Evolutionary conservation across 1,140 invertebrate species (phyloP).

Genomic region (Dreissena polymorpha): DNA sequence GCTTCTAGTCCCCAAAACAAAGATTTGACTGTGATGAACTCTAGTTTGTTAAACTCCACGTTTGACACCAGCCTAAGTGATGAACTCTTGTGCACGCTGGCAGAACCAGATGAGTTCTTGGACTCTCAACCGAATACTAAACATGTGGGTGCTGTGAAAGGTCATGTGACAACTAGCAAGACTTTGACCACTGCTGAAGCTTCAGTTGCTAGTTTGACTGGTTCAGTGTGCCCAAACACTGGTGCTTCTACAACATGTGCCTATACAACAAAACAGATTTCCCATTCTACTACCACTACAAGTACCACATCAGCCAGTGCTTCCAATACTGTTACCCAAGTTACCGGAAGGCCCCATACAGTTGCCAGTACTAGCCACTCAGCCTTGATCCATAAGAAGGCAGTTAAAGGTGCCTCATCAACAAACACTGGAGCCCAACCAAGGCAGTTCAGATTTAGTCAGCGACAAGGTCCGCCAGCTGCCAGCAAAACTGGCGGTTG

Average conservation of each 20-base stretch:
- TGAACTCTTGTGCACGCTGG: constrained; percentile 69
- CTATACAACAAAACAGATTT: not conserved
- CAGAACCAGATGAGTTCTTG: constrained; percentile 66
- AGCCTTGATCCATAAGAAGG: too few relatives aligned
- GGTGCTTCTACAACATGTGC: constrained; percentile 19
- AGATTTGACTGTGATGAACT: too few relatives aligned
- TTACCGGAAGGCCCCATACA: too few relatives aligned
- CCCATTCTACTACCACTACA: not conserved
- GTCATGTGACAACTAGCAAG: not conserved
- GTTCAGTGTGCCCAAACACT: not conserved
- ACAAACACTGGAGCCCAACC: not conserved
- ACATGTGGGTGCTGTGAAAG: not conserved
- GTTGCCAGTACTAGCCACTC: too few relatives aligned
- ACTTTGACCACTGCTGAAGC: not conserved
- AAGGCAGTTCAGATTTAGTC: constrained; percentile 16
- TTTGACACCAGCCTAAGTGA: constrained; percentile 69
- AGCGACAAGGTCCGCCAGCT: not conserved
- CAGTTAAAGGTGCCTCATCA: not conserved
- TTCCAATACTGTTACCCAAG: too few relatives aligned
- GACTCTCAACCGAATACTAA: constrained; percentile 59
- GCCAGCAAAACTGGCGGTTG: not conserved
- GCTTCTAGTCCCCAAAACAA: too few relatives aligned
- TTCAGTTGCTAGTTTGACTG: not conserved
- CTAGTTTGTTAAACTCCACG: not conserved
- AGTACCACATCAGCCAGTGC: not conserved